Evolutionary conservation across 92 coral and sea anemone species (phyloP).

Genomic region (Diadumene lineata): DNA sequence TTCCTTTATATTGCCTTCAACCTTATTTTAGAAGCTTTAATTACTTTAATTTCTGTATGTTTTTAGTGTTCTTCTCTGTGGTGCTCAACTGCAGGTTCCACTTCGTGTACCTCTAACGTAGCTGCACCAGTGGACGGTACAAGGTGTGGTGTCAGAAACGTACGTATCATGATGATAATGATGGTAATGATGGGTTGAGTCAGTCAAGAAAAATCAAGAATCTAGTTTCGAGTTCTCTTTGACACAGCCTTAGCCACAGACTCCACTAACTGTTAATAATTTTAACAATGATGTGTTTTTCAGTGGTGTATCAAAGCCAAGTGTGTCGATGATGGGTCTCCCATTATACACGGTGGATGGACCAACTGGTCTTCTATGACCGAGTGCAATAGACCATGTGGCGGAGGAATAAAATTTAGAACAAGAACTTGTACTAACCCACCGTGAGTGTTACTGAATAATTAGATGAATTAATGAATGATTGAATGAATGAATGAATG

Average conservation of each 20-base stretch:
- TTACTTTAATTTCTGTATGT: too few species aligned
- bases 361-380: conserved; percentile 64
- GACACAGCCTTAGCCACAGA: too few species aligned
- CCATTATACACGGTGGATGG: conserved; percentile 82
- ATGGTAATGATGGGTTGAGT: too few species aligned
- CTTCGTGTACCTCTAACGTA: conserved; percentile 1
- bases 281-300: too few species aligned
- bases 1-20: too few species aligned
- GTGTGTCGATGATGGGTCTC: conserved; percentile 89
- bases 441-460: conserved; percentile 50
- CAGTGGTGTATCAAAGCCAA: conserved; percentile 92
- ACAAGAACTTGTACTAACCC: conserved; percentile 73
- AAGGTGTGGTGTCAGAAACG: conserved; percentile 60
- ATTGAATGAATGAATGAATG: too few species aligned
- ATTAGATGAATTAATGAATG: background rate
- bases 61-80: conserved; percentile 29
- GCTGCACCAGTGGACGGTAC: conserved; percentile 52
- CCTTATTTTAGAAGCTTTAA: too few species aligned
- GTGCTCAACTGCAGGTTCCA: conserved; percentile 10
- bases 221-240: too few species aligned
- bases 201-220: too few species aligned
- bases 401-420: conserved; percentile 79
- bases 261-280: too few species aligned
- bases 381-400: conserved; percentile 48
- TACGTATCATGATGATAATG: conserved; percentile 16